Evolutionary conservation across 1,140 invertebrate species (phyloP).

Genomic region (Dreissena polymorpha): DNA sequence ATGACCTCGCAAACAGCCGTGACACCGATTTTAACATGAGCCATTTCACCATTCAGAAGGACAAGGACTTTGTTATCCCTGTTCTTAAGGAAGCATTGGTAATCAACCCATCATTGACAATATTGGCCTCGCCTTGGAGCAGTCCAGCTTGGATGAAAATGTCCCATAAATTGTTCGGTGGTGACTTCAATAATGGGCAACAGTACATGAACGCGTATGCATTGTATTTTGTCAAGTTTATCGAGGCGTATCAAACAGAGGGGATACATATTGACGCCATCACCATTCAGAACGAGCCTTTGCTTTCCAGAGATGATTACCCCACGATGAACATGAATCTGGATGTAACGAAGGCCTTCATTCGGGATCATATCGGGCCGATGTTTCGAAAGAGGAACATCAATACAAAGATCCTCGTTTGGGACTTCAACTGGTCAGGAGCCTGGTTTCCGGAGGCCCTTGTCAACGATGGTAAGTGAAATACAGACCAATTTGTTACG

Average conservation of each 20-base stretch:
- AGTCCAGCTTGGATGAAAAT: constrained; percentile 68
- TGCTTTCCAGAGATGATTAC: constrained; percentile 51
- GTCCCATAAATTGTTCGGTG: constrained; percentile 54
- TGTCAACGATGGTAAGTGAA: constrained; percentile 46
- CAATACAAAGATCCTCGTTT: constrained; percentile 62
- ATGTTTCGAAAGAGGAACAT: constrained; percentile 56
- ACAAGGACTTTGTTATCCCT: constrained; percentile 62
- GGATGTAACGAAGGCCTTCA: constrained; percentile 51
- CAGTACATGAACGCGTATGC: constrained; percentile 58
- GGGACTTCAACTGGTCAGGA: constrained; percentile 64
- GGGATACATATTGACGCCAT: constrained; percentile 61
- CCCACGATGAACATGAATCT: constrained; percentile 54
- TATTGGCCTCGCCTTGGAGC: constrained; percentile 65
- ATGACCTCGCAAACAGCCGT: constrained; percentile 46
- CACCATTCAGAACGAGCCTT: constrained; percentile 68
- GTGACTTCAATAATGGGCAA: constrained; percentile 45
- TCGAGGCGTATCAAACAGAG: constrained; percentile 60
- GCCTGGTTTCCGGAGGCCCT: constrained; percentile 57
- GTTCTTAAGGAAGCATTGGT: constrained; percentile 59
- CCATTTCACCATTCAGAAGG: constrained; percentile 65
- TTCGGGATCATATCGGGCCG: constrained; percentile 61
- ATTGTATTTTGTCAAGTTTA: constrained; percentile 60
- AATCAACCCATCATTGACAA: constrained; percentile 61
- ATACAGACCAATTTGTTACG: neutral
- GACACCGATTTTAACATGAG: constrained; percentile 58